Evolutionary conservation across 2,797 vertebrate genomes (phyloP).

Genomic region (Coranthus polyacanthus): DNA sequence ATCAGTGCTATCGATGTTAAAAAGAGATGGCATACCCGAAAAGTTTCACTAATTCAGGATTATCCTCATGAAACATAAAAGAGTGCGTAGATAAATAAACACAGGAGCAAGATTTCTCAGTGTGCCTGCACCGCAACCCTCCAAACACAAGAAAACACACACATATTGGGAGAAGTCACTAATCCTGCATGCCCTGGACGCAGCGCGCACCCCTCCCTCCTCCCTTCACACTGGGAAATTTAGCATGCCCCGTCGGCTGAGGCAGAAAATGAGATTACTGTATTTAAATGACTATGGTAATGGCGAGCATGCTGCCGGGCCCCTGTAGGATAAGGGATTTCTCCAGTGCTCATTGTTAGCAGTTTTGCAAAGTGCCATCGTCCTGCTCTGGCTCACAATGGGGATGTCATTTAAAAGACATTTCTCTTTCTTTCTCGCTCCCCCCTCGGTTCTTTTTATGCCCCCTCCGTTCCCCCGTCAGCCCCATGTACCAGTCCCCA

Average conservation of each 20-base stretch:
- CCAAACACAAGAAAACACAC: constrained; percentile 36
- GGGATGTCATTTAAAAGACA: constrained; percentile 85
- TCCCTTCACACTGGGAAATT: constrained; percentile 79
- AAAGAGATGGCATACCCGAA: too few species aligned
- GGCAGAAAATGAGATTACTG: constrained; percentile 99
- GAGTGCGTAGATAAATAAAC: too few species aligned
- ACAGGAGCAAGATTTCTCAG: not conserved
- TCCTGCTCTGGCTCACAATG: constrained; percentile 81
- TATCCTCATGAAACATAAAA: too few species aligned
- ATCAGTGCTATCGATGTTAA: too few species aligned
- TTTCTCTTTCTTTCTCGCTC: constrained; percentile 76
- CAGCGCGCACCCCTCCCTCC: constrained; percentile 53
- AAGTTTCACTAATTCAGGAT: too few species aligned
- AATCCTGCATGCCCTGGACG: constrained; percentile 72
- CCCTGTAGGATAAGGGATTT: constrained; percentile 85
- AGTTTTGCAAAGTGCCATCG: constrained; percentile 89
- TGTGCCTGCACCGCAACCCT: constrained; percentile 7
- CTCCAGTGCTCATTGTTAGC: constrained; percentile 88
- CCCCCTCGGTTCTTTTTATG: constrained; percentile 59
- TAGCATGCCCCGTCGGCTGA: constrained; percentile 87
- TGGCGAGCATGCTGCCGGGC: constrained; percentile 88
- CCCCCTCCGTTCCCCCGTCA: constrained; percentile 53
- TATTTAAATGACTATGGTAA: constrained; percentile 99
- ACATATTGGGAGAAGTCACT: constrained; percentile 72
- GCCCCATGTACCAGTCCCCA: constrained; percentile 68